Evolutionary conservation across 1,140 invertebrate genomes (phyloP), one percentile per base, ranked within the genome.

Genomic region (Aphelinus atriplicis): DNA sequence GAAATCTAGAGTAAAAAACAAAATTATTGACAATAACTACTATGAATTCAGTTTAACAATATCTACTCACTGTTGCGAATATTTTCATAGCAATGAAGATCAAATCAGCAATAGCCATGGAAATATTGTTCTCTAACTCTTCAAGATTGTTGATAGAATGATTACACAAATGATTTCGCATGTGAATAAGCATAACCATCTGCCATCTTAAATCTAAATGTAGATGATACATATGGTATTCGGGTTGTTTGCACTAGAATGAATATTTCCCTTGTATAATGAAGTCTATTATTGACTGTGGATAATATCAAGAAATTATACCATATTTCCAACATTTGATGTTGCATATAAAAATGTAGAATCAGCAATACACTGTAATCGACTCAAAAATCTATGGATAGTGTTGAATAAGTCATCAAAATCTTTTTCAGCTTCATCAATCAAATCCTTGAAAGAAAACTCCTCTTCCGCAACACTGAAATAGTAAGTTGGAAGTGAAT

Each of bases 121-220:
- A 65, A 55, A 83, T 77, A 7, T 73, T 77, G 56, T 80, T 80
- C 65, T 84, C 80, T 6, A 87, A 71, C 47, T 85, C 82, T 6
- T 82, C 80, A 42, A 78, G 73, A 4, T 81, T 76, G 58, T 50
- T 72, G 47, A 78, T 56, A 2, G 71, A 70, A 62, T 79, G 77
- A 65, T 84, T 75, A 4, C 70, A 76, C 69, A 71, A 78, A 62
- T 75, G 77, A 53, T 79, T 80, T 65, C 78, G 78, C 43, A 80
- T 78, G 71, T 84, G 79, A 5, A 85, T 66, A 7, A 88, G 77
- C 3, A 83, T 84, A 1, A 88, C 56, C 61, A 85, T 81, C 3
- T 87, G 64, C 88, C 88, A 89, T 66, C 86, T 78, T 46, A 89
- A 74, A 66, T 89, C 88, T 45, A 89, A 75, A 75, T 88, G 87